Base-by-base conservation (phyloP, 92 coral and sea anemone species). In the Parazoanthus darwini region DNA sequence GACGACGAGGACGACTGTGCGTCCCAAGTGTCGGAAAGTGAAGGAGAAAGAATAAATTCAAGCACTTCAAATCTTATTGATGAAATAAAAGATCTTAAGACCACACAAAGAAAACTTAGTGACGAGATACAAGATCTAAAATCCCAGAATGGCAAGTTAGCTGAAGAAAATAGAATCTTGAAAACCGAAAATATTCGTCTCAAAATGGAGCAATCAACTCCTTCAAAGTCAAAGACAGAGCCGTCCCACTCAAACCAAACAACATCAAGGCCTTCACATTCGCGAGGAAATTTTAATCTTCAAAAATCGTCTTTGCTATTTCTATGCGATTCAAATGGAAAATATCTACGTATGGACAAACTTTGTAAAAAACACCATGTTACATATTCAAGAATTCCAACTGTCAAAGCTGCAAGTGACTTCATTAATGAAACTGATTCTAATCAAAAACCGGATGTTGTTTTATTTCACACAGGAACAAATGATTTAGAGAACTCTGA, bases 361-460 rank as follows among this genome's bases (percentile, higher is more conserved):
- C 81, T 78, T 43, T 78, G 63, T 78, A 22, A n/a, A 78, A 78
- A 78, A n/a, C 82, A 78, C 66, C 44, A 48, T 78, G 82, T 44
- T 6, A 78, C 82, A 48, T 78, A 78, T 78, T 78, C 36, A 15
- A 78, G 81, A 78, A 78, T 65, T 9, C 63, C 81, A 43, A 78
- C 65, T 78, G 26, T 78, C 23, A 44, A 78, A 78, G 63, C 81
- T 78, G 81, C 81, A 46, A 78, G 81, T n/a, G 81, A 78, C 43
- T 44, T 78, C 43, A 78, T 78, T n/a, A 23, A 43, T 78, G 63
- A 78, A 46, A 78, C 81, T 78, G 86, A 63, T 70, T 20, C 76
- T 13, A 43, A 82, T 82, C 86, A 82, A 82, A 70, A 67, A 20
- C 73, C 73, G 29, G 29, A 67, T 11, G 73, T 23, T 22, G 29